Evolutionary conservation across 2,888 invertebrate species (phyloP), one percentile per base, ranked within the genome.

Genomic region (Ectemnius cavifrons): DNA sequence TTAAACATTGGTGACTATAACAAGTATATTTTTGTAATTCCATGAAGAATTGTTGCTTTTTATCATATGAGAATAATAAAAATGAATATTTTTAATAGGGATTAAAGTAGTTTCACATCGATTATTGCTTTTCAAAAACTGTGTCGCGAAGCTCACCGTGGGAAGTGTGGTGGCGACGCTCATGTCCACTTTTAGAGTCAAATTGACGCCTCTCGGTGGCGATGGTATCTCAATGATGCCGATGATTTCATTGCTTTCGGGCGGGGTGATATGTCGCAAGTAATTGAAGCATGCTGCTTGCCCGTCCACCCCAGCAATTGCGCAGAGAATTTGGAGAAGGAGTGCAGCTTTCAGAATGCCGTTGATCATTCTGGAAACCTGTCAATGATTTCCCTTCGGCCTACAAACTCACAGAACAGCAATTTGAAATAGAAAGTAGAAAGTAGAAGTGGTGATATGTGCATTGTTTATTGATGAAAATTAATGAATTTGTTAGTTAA

Each of bases 261-360:
- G 75, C 79, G 5, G 63, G 78, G 60, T 77, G 59, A 77, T 61
- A 60, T 89, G 89, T 20, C 79, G 80, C 68, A 89, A 90, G 46
- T 83, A 85, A 52, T 85, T 67, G n/a, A 87, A 83, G 68, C 89
- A 89, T 2, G 86, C 82, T 4, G 83, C 79, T 6, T 84, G 82
- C 5, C 73, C 68, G 13, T 57, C 18, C 28, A 47, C 73, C 1
- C 63, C 45, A 56, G 56, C 27, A 27, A 76, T 23, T 16, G 67
- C 62, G 4, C 47, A 47, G 27, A 82, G 14, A 27, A 84, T 14
- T 23, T 23, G 23, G 5, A 62, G 63, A 14, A 63, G 13, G 23
- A 82, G 11, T 4, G 56, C 49, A 28, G 23, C 2, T 23, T 68
- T 69, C 18, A 73, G 4, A 45, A 62, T 37, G 5, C 52, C 46